Base-by-base conservation (phyloP, 2,797 vertebrate genomes). In the Capromys pilorides region DNA sequence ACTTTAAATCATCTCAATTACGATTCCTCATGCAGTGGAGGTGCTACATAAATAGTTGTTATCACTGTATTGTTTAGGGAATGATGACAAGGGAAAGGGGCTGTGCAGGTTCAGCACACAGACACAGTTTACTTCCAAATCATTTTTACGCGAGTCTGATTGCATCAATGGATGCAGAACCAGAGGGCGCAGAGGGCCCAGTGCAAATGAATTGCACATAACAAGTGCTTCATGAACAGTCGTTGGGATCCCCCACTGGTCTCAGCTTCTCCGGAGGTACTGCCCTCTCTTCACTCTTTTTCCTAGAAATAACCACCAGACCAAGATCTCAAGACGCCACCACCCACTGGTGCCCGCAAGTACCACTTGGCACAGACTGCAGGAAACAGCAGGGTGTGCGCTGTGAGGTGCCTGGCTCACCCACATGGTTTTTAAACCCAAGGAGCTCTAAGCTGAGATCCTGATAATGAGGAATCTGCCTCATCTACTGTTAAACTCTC, bases 381-480 rank as follows among this genome's bases (percentile, higher is more conserved):
- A 57, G 67, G 41, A 59, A 41, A 81, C 24, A 19, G 77, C 61
- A 66, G 59, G 10, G 0, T 54, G 18, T 54, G 36, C 19, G 4
- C 62, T 6, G 16, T 18, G 22, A 21, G 78, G 62, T 0, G 0
- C n/a, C 6, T 59, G 62, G 81, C 41, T 90, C 62, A 14, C 39
- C 66, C 41, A 4, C 36, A 22, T 59, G 57, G 61, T 80, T 86
- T 88, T 86, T 88, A 33, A 94, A 84, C 54, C 61, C 28, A 6
- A 0, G 24, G 73, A 86, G 24, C 59, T 41, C 22, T 57, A 89
- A 93, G 59, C 22, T 9, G 62, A 83, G 67, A 66, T 7, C 61
- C 69, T 1, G 31, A 8, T 13, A 82, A 85, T 10, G 22, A 75
- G 39, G 73, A 26, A 14, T 79, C 45, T 36, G 41, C 66, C 66